Evolutionary conservation across 2,888 invertebrate genomes (phyloP).

Genomic region (Leucania comma): DNA sequence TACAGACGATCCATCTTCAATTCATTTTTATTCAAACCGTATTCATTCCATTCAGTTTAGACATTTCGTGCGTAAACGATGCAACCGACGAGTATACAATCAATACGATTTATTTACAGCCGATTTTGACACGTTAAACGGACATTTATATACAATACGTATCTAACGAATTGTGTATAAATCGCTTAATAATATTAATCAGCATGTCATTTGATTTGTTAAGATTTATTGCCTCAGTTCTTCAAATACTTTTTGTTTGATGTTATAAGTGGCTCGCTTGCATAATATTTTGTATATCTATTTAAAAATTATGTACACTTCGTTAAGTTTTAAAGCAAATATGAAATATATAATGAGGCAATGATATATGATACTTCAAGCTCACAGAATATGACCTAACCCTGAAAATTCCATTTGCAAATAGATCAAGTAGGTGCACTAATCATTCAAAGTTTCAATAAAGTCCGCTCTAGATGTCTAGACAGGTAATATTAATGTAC

Average conservation of each 20-base stretch:
- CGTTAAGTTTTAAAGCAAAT: conserved; percentile 53
- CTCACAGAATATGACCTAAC: conserved; percentile 35
- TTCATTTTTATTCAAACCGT: conserved; percentile 60
- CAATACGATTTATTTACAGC: conserved; percentile 56
- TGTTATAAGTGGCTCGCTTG: conserved; percentile 34
- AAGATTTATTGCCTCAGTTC: conserved; percentile 60
- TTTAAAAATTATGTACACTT: conserved; percentile 55
- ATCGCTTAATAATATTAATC: conserved; percentile 63
- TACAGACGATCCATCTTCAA: conserved; percentile 60
- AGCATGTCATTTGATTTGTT: conserved; percentile 56
- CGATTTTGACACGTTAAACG: conserved; percentile 61
- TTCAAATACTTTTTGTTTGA: conserved; percentile 46
- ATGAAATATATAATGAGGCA: conserved; percentile 52
- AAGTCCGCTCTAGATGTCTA: conserved; percentile 24
- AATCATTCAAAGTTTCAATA: conserved; percentile 37
- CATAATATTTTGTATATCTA: conserved; percentile 35
- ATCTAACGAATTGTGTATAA: conserved; percentile 68
- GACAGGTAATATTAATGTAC: conserved; percentile 51
- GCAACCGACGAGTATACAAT: conserved; percentile 41
- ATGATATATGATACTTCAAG: conserved; percentile 45
- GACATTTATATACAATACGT: conserved; percentile 63
- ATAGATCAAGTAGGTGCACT: conserved; percentile 9
- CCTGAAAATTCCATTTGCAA: conserved; percentile 3
- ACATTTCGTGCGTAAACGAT: conserved; percentile 66
- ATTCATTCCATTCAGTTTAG: conserved; percentile 56